phyloP scores from a whole-genome alignment of 2,797 vertebrate genomes.

The Hafferia zeledoni region DNA sequence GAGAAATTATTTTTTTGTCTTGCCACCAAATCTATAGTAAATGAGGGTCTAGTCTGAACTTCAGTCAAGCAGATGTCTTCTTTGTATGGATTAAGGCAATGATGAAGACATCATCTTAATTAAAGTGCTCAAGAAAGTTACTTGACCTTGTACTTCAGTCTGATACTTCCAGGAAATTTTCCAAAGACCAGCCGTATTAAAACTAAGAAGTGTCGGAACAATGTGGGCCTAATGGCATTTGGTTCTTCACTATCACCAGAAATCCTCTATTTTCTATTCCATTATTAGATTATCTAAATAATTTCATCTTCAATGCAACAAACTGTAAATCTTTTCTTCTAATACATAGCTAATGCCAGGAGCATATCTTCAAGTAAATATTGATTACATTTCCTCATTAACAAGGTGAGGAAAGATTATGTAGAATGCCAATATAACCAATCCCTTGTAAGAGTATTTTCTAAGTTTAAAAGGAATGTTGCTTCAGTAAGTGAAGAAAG shows the following conservation, averaged over 20 bases:
- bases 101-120: neutral
- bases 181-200: neutral
- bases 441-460: neutral
- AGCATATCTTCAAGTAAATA: neutral
- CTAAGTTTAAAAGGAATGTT: neutral
- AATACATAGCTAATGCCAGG: neutral
- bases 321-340: neutral
- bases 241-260: neutral
- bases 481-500: neutral
- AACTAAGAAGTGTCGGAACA: neutral
- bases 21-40: too few species aligned
- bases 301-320: neutral
- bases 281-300: neutral
- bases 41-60: too few species aligned
- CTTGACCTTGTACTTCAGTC: neutral
- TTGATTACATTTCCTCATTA: neutral
- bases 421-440: neutral
- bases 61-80: neutral
- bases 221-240: neutral
- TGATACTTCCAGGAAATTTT: neutral
- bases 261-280: neutral
- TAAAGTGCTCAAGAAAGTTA: neutral
- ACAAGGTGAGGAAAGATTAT: neutral
- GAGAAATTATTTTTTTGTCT: too few species aligned
- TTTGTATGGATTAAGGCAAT: neutral